Evolutionary conservation across 2,888 invertebrate genomes (phyloP), one percentile per base, ranked within the genome.

Genomic region (Theodoxus fluviatilis): DNA sequence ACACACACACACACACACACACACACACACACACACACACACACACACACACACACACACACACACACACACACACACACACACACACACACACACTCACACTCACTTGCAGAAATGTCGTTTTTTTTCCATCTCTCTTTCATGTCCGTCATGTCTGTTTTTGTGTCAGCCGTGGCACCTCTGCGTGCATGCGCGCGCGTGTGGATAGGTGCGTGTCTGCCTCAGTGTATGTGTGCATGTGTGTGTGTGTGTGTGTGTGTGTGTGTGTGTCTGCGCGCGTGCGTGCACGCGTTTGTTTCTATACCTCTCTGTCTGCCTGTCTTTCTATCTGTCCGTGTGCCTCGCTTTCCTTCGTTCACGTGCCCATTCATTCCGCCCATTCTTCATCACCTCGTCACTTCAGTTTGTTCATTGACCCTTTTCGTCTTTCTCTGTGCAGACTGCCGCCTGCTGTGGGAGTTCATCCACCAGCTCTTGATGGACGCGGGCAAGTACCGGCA

Each of bases 401-500:
- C n/a, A n/a, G n/a, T n/a, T n/a, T n/a, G n/a, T n/a, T 55, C 55
- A 55, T 18, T 18, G 22, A 25, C 12, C 25, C 25, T 25, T 22
- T 18, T 25, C 3, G 22, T 37, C 15, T 2, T 28, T 43, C 38
- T 40, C 64, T 59, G 71, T 90, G 47, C 88, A 96, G 96, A 96
- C 89, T 96, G 96, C 77, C 92, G 96, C 85, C 90, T 97, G 73
- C 89, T 97, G 76, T 97, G 97, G 97, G 97, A 97, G 88, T 97
- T 97, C 88, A 90, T 97, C 69, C 95, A 96, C 88, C 96, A 96
- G 87, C 89, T 97, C 78, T 89, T 97, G 71, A 95, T 95, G 87
- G 96, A 96, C 85, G 31, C 25, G 28, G 37, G 94, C n/a, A 92
- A 92, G 71, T 96, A 96, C 87, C 94, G 94, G 43, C 93, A 93